phyloP scores from a whole-genome alignment of 2,888 invertebrate genomes.

The Pterostichus madidus region DNA sequence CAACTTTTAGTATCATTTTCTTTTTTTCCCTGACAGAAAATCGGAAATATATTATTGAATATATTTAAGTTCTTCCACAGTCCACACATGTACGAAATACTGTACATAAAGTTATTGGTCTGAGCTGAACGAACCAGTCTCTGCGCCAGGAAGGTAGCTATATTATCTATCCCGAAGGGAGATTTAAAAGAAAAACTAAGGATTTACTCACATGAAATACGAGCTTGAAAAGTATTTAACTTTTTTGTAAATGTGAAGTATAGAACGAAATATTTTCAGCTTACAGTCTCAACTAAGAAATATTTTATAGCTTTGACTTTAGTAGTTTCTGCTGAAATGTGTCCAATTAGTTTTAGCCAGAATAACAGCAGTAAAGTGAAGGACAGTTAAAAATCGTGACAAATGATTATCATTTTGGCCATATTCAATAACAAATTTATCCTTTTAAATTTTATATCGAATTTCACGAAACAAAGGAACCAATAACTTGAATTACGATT shows the following conservation, averaged over 20 bases:
- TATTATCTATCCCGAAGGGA: constrained; percentile 28
- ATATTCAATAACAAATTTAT: no score
- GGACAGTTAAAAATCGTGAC: no score
- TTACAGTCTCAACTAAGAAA: background rate
- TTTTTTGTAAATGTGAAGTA: constrained; percentile 34
- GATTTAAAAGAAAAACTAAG: constrained; percentile 37
- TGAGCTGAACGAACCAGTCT: background rate
- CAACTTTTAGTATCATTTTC: constrained; percentile 23
- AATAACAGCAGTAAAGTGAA: no score
- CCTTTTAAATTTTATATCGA: no score
- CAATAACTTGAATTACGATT: no score
- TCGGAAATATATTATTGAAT: constrained; percentile 38
- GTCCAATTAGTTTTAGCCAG: background rate
- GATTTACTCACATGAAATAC: constrained; percentile 36
- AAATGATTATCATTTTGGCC: no score
- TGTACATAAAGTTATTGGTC: constrained; percentile 24
- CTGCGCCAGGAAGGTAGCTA: background rate
- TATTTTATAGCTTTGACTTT: background rate
- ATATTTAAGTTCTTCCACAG: background rate
- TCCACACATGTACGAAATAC: background rate
- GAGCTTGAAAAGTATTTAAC: constrained; percentile 17
- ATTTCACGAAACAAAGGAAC: no score
- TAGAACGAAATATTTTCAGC: constrained; percentile 14
- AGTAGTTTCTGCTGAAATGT: background rate
- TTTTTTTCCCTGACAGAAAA: background rate